phyloP scores from a whole-genome alignment of 1,140 invertebrate species.

The Drosophila arizonae region DNA sequence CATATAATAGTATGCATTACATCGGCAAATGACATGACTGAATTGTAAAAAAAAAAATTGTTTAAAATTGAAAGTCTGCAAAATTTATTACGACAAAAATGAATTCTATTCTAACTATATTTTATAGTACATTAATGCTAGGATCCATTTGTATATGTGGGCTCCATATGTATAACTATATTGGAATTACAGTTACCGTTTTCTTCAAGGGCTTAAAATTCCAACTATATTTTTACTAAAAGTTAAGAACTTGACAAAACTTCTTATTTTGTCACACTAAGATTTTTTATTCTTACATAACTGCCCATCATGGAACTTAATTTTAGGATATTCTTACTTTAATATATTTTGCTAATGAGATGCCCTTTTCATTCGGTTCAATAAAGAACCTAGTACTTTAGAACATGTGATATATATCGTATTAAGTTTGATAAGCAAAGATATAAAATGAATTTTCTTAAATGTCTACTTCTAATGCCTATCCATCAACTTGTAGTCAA shows the following conservation, averaged over 20 bases:
- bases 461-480: neutral
- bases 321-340: no score
- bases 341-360: neutral
- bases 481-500: neutral
- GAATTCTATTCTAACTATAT: conserved; percentile 17
- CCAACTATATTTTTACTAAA: neutral
- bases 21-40: conserved; percentile 32
- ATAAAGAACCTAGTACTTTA: conserved; percentile 28
- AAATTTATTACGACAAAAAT: conserved; percentile 21
- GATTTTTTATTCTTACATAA: neutral
- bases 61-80: conserved; percentile 29
- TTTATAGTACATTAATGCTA: conserved; percentile 7
- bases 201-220: neutral
- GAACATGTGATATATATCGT: conserved; percentile 49
- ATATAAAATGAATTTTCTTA: neutral
- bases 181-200: neutral
- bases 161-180: neutral
- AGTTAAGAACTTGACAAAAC: neutral
- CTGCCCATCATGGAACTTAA: no score
- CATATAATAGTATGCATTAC: conserved; percentile 12
- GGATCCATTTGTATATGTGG: neutral
- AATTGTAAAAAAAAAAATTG: conserved; percentile 21
- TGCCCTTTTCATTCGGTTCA: conserved; percentile 17
- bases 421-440: conserved; percentile 20
- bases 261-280: no score